Evolutionary conservation across 2,113 vertebrate species (phyloP), one percentile per base, ranked within the genome.

Genomic region (Corythoichthys haematopterus): DNA sequence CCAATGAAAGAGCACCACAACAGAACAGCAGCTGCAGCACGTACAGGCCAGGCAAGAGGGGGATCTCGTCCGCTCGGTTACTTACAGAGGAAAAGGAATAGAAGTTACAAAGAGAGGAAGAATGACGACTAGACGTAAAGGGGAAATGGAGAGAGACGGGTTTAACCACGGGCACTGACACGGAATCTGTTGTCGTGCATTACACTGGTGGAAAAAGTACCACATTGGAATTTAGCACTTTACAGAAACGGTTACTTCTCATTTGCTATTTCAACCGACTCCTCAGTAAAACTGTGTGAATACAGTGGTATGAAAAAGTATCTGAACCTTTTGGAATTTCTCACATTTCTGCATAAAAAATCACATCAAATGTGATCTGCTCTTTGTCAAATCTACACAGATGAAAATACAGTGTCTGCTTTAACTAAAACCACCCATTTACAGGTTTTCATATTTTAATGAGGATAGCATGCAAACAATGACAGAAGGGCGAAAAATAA

Each of bases 61-160:
- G 71, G 78, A 86, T 64, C 87, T 86, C 2, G 65, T 72, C 69
- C 69, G 72, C 76, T 69, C 68, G 86, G 94, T 92, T 99, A 99
- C 97, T 99, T 96, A 99, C 97, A 97, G 93, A 94, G 91, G 91
- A 88, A 85, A 92, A 95, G 93, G 89, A 90, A 95, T 80, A 95
- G 95, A 85, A 94, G 95, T 94, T 88, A 97, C 92, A 94, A 92
- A 98, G 96, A 94, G 93, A 94, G 93, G 94, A 91, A 93, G 95
- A 95, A 94, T 92, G 93, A 94, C 92, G 84, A 94, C 95, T 96
- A 92, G 93, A 93, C 84, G 94, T 84, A 93, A 93, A 93, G 92
- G 86, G 92, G 86, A 79, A 76, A 95, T 94, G 91, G 92, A 94
- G 79, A 98, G 85, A 93, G 70, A 91, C 66, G 72, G 64, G 55